These are phyloP conservation scores for Bicyclus anynana DNA, from an alignment of 1,140 invertebrate genomes.

Conservation along the genomic window DNA sequence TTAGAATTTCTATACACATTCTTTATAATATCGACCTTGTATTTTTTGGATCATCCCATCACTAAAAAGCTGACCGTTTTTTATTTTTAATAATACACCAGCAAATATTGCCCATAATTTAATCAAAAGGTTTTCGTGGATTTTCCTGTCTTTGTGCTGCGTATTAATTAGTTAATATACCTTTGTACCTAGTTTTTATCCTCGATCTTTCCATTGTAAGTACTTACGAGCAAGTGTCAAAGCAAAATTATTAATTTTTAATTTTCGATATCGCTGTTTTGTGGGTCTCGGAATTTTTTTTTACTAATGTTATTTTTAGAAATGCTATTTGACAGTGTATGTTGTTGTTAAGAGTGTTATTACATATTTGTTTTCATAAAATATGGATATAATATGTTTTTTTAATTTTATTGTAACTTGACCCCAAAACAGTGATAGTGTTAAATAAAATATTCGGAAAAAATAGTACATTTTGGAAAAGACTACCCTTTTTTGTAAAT, in stretches of 20 bases:
- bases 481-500: slow-evolving; percentile 43
- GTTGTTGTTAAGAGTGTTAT: too few species aligned
- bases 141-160: slow-evolving; percentile 59
- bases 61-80: too few species aligned
- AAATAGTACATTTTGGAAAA: slow-evolving; percentile 25
- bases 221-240: slow-evolving; percentile 65
- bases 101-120: slow-evolving; percentile 37
- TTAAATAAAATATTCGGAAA: slow-evolving; percentile 25
- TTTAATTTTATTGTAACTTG: slow-evolving; percentile 9
- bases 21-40: too few species aligned
- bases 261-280: slow-evolving; percentile 52
- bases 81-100: slow-evolving; percentile 24
- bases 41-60: too few species aligned
- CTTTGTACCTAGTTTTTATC: slow-evolving; percentile 31
- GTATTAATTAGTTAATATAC: slow-evolving; percentile 42
- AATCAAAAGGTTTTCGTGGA: slow-evolving; percentile 46
- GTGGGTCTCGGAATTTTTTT: slow-evolving; percentile 25
- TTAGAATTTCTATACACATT: too few species aligned
- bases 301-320: background rate
- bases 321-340: background rate
- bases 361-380: background rate
- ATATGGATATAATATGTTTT: background rate
- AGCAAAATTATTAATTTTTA: slow-evolving; percentile 40
- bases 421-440: slow-evolving; percentile 51
- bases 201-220: slow-evolving; percentile 55